Conservation (phyloP, 2,888 invertebrate species). For the Catocala sponsa region DNA sequence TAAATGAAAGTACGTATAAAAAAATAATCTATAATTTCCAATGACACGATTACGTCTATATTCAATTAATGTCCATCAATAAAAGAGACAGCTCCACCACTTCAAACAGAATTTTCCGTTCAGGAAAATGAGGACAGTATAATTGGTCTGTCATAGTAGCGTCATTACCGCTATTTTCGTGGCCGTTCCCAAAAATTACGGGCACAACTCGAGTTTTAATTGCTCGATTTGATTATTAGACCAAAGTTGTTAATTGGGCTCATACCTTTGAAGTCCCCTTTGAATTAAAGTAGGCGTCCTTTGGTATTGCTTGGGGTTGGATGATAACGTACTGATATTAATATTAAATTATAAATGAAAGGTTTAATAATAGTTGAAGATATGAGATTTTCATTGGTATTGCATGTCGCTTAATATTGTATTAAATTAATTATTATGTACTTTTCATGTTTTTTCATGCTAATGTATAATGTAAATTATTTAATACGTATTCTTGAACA, state of each 20-base stretch:
- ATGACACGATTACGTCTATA: not conserved
- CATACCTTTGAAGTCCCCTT: conserved; percentile 40
- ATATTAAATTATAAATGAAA: not conserved
- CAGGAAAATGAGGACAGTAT: conserved; percentile 26
- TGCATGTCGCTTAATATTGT: too few species aligned
- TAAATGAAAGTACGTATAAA: not conserved
- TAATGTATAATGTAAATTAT: too few species aligned
- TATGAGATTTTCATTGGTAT: too few species aligned
- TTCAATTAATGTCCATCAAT: conserved; percentile 12
- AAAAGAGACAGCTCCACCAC: not conserved
- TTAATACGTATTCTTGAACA: too few species aligned
- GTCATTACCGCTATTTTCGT: conserved; percentile 25
- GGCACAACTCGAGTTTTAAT: conserved; percentile 40
- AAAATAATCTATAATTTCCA: not conserved
- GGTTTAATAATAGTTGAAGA: too few species aligned
- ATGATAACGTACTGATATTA: not conserved
- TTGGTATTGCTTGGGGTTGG: not conserved
- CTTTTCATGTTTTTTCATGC: too few species aligned
- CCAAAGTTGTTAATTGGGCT: conserved; percentile 50
- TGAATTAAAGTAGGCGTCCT: conserved; percentile 5
- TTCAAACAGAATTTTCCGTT: conserved; percentile 7
- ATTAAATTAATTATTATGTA: too few species aligned
- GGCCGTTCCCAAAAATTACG: conserved; percentile 35
- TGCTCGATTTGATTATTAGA: conserved; percentile 47
- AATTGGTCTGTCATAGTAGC: conserved; percentile 34